Conservation (phyloP, 1,140 invertebrate species). For the Drosophila athabasca region DNA sequence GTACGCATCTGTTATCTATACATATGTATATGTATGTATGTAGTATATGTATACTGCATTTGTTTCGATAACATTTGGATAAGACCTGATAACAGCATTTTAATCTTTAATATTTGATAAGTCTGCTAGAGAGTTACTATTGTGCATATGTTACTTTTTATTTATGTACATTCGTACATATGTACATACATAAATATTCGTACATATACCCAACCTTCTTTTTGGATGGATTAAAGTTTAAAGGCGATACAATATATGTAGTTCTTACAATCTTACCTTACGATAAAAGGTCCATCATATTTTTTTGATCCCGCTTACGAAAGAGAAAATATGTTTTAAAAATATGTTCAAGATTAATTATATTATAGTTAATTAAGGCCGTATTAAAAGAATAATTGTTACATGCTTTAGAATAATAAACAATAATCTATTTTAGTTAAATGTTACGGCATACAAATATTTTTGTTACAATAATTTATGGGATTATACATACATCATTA, state of each 20-base stretch:
- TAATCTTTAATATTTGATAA: conserved; percentile 43
- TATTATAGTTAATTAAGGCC: neutral
- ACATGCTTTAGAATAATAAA: too few relatives aligned
- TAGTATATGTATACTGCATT: conserved; percentile 19
- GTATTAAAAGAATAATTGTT: neutral
- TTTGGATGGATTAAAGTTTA: too few relatives aligned
- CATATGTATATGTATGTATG: conserved; percentile 2
- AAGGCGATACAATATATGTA: too few relatives aligned
- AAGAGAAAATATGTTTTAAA: neutral
- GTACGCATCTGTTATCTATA: conserved; percentile 27
- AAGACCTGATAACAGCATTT: conserved; percentile 45
- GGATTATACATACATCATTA: neutral
- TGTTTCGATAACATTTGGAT: conserved; percentile 41
- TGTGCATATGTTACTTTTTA: conserved; percentile 26
- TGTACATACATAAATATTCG: too few relatives aligned
- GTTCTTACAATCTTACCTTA: conserved; percentile 34
- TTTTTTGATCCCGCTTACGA: conserved; percentile 49
- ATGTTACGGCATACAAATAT: too few relatives aligned
- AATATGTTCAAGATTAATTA: neutral
- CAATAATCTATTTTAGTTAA: too few relatives aligned
- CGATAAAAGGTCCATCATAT: conserved; percentile 48
- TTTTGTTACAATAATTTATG: too few relatives aligned
- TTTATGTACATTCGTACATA: too few relatives aligned
- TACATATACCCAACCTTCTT: too few relatives aligned
- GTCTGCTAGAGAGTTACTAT: conserved; percentile 6